Conservation (phyloP, 2,888 invertebrate species). For the Nomada fabriciana region DNA sequence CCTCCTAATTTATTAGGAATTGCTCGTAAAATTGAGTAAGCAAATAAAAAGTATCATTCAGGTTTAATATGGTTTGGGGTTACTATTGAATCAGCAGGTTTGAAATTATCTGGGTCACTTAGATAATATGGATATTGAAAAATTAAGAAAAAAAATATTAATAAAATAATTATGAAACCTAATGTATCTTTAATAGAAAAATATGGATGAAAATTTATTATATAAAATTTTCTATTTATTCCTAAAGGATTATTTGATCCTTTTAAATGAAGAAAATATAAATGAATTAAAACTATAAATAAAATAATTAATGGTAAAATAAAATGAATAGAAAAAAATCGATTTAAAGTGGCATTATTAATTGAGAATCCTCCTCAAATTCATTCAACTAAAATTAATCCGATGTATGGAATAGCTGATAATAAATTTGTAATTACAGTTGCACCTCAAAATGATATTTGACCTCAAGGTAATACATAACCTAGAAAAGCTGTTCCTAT, state of each 20-base stretch:
- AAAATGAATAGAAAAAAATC: constrained; percentile 91
- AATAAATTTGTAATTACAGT: constrained; percentile 92
- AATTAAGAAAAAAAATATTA: constrained; percentile 86
- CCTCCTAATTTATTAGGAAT: constrained; percentile 9
- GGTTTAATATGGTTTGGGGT: constrained; percentile 6
- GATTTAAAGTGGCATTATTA: constrained; percentile 90
- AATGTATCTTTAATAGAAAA: constrained; percentile 80
- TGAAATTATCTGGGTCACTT: constrained; percentile 91
- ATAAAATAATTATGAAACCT: constrained; percentile 85
- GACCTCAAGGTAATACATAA: constrained; percentile 91
- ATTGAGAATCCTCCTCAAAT: constrained; percentile 92
- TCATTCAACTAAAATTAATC: constrained; percentile 88
- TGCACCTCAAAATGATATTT: constrained; percentile 93
- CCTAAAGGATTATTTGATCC: not conserved
- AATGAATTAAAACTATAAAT: constrained; percentile 86
- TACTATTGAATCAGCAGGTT: not conserved
- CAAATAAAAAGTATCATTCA: constrained; percentile 18
- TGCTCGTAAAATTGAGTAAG: constrained; percentile 1
- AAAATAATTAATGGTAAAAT: constrained; percentile 89
- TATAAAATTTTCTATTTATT: not conserved
- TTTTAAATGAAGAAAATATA: not conserved
- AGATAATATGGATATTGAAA: constrained; percentile 87
- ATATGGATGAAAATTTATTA: not conserved
- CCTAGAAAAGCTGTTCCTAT: constrained; percentile 92
- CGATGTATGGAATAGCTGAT: constrained; percentile 90